phyloP scores from a whole-genome alignment of 1,140 invertebrate genomes.

The Caerostris extrusa region DNA sequence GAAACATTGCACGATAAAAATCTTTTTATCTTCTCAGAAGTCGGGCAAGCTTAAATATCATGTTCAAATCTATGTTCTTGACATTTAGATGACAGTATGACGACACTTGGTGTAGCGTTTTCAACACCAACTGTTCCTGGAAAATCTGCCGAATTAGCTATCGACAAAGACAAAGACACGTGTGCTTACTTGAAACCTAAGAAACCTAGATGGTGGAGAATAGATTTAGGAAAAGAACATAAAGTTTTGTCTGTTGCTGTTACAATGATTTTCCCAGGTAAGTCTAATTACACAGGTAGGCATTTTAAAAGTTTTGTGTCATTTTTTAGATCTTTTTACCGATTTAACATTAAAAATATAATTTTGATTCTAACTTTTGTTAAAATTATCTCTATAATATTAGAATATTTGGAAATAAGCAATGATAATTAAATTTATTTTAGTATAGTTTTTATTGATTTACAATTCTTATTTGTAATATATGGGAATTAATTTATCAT shows the following conservation, averaged over 20 bases:
- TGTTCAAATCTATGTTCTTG: neutral
- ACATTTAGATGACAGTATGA: conserved; percentile 74
- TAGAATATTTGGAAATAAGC: too few relatives aligned
- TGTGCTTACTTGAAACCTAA: conserved; percentile 70
- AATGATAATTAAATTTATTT: too few relatives aligned
- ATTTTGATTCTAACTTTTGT: too few relatives aligned
- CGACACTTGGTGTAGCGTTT: conserved; percentile 58
- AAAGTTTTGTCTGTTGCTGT: conserved; percentile 73
- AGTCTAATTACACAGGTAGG: neutral
- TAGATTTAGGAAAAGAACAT: conserved; percentile 63
- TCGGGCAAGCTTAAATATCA: neutral
- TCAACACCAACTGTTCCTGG: conserved; percentile 68
- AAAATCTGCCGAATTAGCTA: conserved; percentile 60
- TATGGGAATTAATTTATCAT: too few relatives aligned
- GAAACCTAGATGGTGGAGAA: conserved; percentile 71
- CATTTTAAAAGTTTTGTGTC: neutral
- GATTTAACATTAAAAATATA: too few relatives aligned
- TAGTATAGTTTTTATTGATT: too few relatives aligned
- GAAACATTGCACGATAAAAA: neutral
- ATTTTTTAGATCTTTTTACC: neutral
- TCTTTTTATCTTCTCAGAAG: neutral
- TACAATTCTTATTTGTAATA: too few relatives aligned
- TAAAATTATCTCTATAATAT: too few relatives aligned
- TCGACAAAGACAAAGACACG: conserved; percentile 66
- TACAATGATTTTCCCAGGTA: conserved; percentile 65